Evolutionary conservation across 2,797 vertebrate species (phyloP), one percentile per base, ranked within the genome.

Genomic region (Malacoctenus gilli): DNA sequence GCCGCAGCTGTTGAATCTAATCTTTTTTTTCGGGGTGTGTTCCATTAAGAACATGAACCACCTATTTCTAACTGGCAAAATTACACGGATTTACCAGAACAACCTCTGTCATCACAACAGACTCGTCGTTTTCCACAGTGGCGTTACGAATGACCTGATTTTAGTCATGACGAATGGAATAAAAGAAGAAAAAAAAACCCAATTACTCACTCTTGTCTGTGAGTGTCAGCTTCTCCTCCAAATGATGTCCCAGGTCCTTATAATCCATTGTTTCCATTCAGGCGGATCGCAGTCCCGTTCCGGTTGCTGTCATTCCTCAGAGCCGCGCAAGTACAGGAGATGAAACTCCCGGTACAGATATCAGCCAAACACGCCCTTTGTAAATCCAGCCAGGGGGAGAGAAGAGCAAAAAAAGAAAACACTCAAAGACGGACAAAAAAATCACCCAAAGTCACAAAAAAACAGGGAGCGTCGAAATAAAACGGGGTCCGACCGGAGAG

Each of bases 281-380:
- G n/a, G n/a, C n/a, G n/a, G n/a, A n/a, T n/a, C n/a, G n/a, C n/a
- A n/a, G 80, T 66, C 59, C 69, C 12, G 50, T 75, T 69, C 76
- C 85, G 65, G 77, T 66, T 52, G 82, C 80, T 82, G 82, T 91
- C 91, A 93, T 92, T 92, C 92, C 91, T 89, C 84, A 80, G 75
- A 75, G 68, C 77, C 76, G 57, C 52, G 14, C 63, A 51, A 59
- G 71, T 64, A 69, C 74, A 81, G 72, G 83, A 83, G 87, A 69
- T 59, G 47, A 69, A 79, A 83, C 82, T 84, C 86, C 80, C 73
- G 79, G 83, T 72, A 40, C 77, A 62, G 71, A 54, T 67, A 70
- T 51, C 41, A 72, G 68, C 73, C 71, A 53, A 88, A 89, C 87
- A 90, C 91, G 82, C 88, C 89, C 89, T 85, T 64, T 14, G 71